These are phyloP conservation scores for Megathymus violae DNA, from an alignment of 1,140 invertebrate species.

Conservation along the genomic window DNA sequence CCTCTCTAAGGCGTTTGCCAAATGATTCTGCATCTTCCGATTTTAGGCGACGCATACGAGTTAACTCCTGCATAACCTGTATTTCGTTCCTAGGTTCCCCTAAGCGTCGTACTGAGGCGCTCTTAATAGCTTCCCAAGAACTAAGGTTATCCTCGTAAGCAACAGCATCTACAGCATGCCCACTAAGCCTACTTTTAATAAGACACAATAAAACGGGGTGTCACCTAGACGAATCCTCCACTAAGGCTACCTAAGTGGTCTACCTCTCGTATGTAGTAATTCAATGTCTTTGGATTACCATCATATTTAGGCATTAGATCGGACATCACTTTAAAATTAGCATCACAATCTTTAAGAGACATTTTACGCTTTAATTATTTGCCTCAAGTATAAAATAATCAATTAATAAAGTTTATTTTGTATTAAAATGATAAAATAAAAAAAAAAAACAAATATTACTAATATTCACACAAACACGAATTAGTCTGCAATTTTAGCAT, in stretches of 20 bases:
- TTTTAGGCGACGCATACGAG: constrained; percentile 19
- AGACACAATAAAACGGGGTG: constrained; percentile 12
- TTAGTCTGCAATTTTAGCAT: neutral
- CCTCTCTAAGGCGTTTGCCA: constrained; percentile 31
- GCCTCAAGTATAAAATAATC: no score
- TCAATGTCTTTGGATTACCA: neutral
- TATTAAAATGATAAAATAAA: neutral
- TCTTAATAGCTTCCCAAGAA: constrained; percentile 31
- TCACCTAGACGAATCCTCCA: neutral
- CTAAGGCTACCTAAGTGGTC: neutral
- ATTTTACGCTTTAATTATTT: neutral
- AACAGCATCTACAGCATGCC: constrained; percentile 28
- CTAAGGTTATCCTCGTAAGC: constrained; percentile 23
- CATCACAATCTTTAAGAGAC: neutral
- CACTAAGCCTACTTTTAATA: constrained; percentile 38
- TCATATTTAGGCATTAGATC: neutral
- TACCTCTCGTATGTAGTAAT: neutral
- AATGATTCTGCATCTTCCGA: constrained; percentile 32
- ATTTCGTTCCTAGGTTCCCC: constrained; percentile 39
- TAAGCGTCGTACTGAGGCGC: constrained; percentile 24
- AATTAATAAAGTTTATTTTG: neutral
- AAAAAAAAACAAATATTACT: constrained; percentile 5
- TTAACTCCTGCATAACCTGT: constrained; percentile 37
- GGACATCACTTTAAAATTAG: neutral
- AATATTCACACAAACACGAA: constrained; percentile 7